Evolutionary conservation across 2,113 vertebrate genomes (phyloP).

Genomic region (Theropithecus gelada): DNA sequence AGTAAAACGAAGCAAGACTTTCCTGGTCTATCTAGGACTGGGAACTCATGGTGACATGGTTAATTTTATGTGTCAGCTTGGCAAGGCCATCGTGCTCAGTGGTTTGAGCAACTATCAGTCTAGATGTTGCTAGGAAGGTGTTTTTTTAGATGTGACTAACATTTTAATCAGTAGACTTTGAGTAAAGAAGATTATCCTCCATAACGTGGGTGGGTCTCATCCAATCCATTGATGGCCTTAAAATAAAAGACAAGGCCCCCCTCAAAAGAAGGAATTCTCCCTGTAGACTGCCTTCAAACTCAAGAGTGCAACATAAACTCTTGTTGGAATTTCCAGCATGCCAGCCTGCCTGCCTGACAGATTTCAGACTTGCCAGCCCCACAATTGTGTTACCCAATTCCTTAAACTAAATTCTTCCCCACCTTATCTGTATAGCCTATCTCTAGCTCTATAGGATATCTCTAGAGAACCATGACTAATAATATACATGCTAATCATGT

Average conservation of each 20-base stretch:
- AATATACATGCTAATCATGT: not conserved
- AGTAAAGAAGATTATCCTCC: not conserved
- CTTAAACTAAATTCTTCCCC: not conserved
- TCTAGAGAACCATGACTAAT: not conserved
- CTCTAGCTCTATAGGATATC: not conserved
- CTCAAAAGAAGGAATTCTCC: constrained; percentile 4
- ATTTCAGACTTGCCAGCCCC: not conserved
- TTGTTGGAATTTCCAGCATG: not conserved
- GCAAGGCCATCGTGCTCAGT: not conserved
- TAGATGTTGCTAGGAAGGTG: not conserved
- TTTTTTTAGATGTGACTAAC: not conserved
- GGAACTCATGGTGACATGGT: not conserved
- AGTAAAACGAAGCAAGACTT: not conserved
- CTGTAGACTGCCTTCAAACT: not conserved
- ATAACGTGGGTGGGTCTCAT: not conserved
- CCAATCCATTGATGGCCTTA: not conserved
- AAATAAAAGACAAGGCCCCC: not conserved
- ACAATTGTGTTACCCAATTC: not conserved
- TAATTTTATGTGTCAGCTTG: not conserved
- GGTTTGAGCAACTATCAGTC: not conserved
- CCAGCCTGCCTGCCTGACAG: not conserved
- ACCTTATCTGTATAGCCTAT: not conserved
- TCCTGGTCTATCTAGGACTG: not conserved
- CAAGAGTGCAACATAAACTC: not conserved
- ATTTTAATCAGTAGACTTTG: not conserved